Percentiles rank a stretch among this genome's conserved stretches.
These are phyloP conservation scores for Anarsia innoxiella DNA, from an alignment of 2,888 invertebrate species.

Conservation along the genomic window DNA sequence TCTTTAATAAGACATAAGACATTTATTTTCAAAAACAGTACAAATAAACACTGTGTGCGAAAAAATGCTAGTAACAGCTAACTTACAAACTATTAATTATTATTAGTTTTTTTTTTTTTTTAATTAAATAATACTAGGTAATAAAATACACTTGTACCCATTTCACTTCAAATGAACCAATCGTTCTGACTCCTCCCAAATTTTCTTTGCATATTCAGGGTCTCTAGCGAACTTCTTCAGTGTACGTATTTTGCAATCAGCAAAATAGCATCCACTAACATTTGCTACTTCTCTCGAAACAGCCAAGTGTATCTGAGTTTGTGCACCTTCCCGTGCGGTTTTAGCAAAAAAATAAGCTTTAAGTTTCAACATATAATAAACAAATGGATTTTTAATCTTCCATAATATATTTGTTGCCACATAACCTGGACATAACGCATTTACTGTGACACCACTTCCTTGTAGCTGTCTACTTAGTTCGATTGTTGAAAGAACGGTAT, in stretches of 20 bases:
- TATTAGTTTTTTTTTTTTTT: too few species aligned
- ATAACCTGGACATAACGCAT: conserved; percentile 86
- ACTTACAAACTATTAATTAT: too few species aligned
- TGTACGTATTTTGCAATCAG: conserved; percentile 5
- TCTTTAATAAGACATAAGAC: too few species aligned
- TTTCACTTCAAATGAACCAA: background rate
- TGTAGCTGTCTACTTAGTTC: conserved; percentile 80
- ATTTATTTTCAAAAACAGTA: too few species aligned
- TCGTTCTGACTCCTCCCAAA: conserved; percentile 7
- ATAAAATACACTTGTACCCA: too few species aligned
- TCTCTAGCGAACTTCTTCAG: background rate
- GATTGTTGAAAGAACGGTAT: conserved; percentile 74
- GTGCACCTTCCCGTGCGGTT: conserved; percentile 7
- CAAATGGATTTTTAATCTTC: background rate
- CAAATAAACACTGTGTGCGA: too few species aligned
- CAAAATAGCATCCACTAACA: conserved; percentile 4
- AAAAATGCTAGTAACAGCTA: too few species aligned
- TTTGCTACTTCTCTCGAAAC: conserved; percentile 8
- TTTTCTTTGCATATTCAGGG: conserved; percentile 1
- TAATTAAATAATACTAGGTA: too few species aligned
- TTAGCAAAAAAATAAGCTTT: conserved; percentile 1
- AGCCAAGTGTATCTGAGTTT: conserved; percentile 6
- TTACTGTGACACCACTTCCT: conserved; percentile 81
- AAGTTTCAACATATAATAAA: background rate
- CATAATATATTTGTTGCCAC: conserved; percentile 80